A percentile compares a stretch with the other conserved stretches of the same genome.
Conservation (phyloP, 2,888 invertebrate genomes). For the Hesperia comma region DNA sequence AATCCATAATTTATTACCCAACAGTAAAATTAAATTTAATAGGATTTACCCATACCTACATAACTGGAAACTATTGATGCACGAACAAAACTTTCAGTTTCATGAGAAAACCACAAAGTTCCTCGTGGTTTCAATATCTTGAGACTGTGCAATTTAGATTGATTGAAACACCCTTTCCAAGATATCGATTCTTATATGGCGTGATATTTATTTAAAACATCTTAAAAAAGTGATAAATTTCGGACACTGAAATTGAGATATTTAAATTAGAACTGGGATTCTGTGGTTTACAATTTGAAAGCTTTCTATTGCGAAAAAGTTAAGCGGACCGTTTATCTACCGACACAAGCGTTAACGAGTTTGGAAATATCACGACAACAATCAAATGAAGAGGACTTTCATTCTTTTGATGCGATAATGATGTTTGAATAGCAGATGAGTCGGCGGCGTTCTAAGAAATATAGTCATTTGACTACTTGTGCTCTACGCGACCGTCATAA, state of each 20-base stretch:
- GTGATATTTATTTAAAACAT: not conserved
- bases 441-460: slow-evolving; percentile 13
- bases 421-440: slow-evolving; percentile 42
- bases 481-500: not conserved
- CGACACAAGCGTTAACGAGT: slow-evolving; percentile 44
- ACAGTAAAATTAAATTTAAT: not conserved
- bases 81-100: slow-evolving; percentile 27
- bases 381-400: slow-evolving; percentile 56
- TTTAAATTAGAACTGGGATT: slow-evolving; percentile 3
- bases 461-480: slow-evolving; percentile 17
- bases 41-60: not conserved
- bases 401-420: slow-evolving; percentile 54
- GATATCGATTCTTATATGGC: not conserved
- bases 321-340: slow-evolving; percentile 34
- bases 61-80: slow-evolving; percentile 26
- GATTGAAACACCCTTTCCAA: slow-evolving; percentile 1
- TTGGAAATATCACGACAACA: slow-evolving; percentile 48
- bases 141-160: slow-evolving; percentile 22
- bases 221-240: not conserved
- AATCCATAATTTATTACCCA: too few species aligned
- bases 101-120: slow-evolving; percentile 33
- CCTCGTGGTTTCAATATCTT: slow-evolving; percentile 35
- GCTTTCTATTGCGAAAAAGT: slow-evolving; percentile 35
- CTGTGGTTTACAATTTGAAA: slow-evolving; percentile 1
- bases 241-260: slow-evolving; percentile 16